A percentile compares a stretch with the other conserved stretches of the same genome.
Evolutionary conservation across 2,797 vertebrate genomes (phyloP).

Genomic region (Amniataba percoides): DNA sequence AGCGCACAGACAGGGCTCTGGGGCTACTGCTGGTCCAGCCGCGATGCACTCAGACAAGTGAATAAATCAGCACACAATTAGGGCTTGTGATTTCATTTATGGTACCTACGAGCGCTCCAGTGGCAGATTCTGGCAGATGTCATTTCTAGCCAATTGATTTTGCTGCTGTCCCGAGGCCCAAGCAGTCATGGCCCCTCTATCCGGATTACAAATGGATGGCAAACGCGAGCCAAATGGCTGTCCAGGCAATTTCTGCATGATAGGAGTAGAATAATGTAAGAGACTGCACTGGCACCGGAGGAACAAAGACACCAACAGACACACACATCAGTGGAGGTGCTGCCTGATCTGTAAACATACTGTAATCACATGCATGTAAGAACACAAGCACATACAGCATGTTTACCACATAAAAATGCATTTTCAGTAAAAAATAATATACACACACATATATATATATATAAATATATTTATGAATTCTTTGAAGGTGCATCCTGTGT

Average conservation of each 20-base stretch:
- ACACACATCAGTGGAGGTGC: conserved; percentile 32
- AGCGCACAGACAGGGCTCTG: conserved; percentile 73
- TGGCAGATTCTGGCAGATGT: conserved; percentile 87
- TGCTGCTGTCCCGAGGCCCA: conserved; percentile 82
- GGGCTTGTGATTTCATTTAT: conserved; percentile 88
- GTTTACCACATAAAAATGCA: conserved; percentile 32
- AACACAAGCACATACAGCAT: neutral
- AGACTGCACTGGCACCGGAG: conserved; percentile 59
- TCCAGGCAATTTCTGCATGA: conserved; percentile 83
- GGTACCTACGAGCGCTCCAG: conserved; percentile 83
- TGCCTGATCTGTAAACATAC: conserved; percentile 37
- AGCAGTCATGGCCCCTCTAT: conserved; percentile 79
- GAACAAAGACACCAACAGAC: conserved; percentile 51
- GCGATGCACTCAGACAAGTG: conserved; percentile 84
- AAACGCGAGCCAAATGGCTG: conserved; percentile 83
- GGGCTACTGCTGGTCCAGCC: conserved; percentile 75
- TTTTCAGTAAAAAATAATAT: conserved; percentile 27
- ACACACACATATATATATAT: too few relatives aligned
- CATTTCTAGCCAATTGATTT: conserved; percentile 91
- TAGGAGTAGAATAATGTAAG: conserved; percentile 78
- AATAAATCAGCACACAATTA: conserved; percentile 90
- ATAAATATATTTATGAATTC: conserved; percentile 12
- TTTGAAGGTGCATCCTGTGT: conserved; percentile 41
- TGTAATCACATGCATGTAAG: conserved; percentile 31
- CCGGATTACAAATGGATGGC: conserved; percentile 84